Evolutionary conservation across 2,888 invertebrate genomes (phyloP).

Genomic region (Andrena marginata): DNA sequence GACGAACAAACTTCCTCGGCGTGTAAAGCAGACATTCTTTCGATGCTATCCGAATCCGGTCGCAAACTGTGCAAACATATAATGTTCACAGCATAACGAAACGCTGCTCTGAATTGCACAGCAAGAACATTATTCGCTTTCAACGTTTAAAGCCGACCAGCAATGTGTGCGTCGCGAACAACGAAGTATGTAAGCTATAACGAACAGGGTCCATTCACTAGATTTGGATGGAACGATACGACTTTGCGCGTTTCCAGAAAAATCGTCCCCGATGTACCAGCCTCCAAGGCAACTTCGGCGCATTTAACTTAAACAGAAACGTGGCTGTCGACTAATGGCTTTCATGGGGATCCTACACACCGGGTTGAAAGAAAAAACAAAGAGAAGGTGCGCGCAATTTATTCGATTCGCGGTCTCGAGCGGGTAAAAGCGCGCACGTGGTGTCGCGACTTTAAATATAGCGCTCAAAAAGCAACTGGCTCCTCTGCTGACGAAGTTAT

Average conservation of each 20-base stretch:
- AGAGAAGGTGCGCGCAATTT: background rate
- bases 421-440: constrained; percentile 6
- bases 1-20: constrained; percentile 18
- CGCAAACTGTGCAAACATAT: constrained; percentile 28
- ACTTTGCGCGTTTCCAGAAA: constrained; percentile 18
- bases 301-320: background rate
- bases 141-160: constrained; percentile 5
- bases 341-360: background rate
- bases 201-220: constrained; percentile 15
- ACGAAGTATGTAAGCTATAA: constrained; percentile 9
- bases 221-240: constrained; percentile 9
- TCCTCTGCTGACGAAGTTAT: constrained; percentile 43
- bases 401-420: constrained; percentile 27
- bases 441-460: constrained; percentile 28
- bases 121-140: constrained; percentile 12
- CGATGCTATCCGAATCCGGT: constrained; percentile 37
- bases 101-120: constrained; percentile 8
- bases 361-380: background rate
- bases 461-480: constrained; percentile 23
- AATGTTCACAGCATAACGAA: constrained; percentile 8
- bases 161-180: background rate
- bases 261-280: background rate
- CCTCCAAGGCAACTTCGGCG: background rate
- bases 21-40: constrained; percentile 31
- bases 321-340: background rate